Evolutionary conservation across 2,113 vertebrate species (phyloP).

Genomic region (Condylura cristata): DNA sequence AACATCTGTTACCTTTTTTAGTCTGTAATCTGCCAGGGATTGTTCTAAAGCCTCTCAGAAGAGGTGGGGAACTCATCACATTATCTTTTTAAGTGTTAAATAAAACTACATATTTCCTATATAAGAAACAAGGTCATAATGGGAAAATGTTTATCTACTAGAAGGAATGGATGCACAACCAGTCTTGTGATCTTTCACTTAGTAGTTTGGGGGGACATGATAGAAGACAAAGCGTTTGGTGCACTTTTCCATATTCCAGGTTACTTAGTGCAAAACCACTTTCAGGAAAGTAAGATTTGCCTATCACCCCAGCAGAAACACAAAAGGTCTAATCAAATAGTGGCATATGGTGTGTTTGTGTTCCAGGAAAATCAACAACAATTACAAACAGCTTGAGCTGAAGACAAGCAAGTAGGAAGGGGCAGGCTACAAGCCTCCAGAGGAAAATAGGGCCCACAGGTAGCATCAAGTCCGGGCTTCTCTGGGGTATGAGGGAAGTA

Average conservation of each 20-base stretch:
- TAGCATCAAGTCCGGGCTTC: not conserved
- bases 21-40: not conserved
- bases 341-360: not conserved
- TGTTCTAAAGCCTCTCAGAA: not conserved
- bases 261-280: not conserved
- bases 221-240: not conserved
- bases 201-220: not conserved
- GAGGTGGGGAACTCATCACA: not conserved
- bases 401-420: not conserved
- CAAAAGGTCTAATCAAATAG: not conserved
- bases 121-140: not conserved
- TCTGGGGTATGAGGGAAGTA: not conserved
- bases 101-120: constrained; percentile 22
- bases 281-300: not conserved
- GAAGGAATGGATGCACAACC: not conserved
- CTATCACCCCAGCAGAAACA: not conserved
- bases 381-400: not conserved
- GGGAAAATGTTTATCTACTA: not conserved
- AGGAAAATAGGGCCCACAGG: not conserved
- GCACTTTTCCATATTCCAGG: not conserved
- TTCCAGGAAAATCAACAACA: not conserved
- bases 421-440: not conserved
- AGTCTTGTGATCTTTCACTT: not conserved
- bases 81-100: constrained; percentile 39
- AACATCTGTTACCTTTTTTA: constrained; percentile 68